Base-by-base conservation (phyloP, 64 coral and sea anemone genomes). In the Montipora capricornis region DNA sequence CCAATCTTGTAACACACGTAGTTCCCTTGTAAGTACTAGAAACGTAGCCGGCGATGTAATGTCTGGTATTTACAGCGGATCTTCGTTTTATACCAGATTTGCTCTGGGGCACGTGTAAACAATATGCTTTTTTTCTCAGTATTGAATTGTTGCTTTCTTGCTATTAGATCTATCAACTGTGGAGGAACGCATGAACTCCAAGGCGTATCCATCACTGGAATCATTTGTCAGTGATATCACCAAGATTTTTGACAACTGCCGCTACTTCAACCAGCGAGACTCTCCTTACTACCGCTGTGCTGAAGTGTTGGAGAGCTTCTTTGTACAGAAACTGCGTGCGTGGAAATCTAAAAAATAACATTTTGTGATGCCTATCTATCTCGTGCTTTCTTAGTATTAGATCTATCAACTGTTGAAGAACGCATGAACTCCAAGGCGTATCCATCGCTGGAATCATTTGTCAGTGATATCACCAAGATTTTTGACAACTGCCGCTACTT, bases 281-380 rank as follows among this genome's bases (percentile, higher is more conserved):
- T 96, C 98, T 1, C 92, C 98, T 0, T 99, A 96, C 67, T 99
- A 99, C 79, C 98, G 98, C 90, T 99, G 98, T 90, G 98, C 98
- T 78, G 98, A 99, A 90, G 98, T 99, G 22, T 71, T 99, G 75
- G 98, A 99, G 49, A 93, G 95, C 20, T 96, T 99, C 44, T 99
- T 99, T 80, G 98, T 99, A 7, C 95, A 99, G 52, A 99, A 96
- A 79, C 93, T 99, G 44, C 89, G 92, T 22, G 89, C 88, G 0
- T 99, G 93, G 93, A 94, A 95, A 74, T 94, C 44, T 13, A 85
- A 74, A 89, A 89, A 89, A 79, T 89, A 78, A 76, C 8, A 10
- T 17, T 5, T 50, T 17, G 68, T 64, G 61, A 7, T 16, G 11
- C 53, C 53, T 57, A 1, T 57, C 6, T 11, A 57, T 11, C 53